Percentiles rank a stretch among this genome's conserved stretches.
phyloP scores from a whole-genome alignment of 1,140 invertebrate species.

The Drosophila truncata region DNA sequence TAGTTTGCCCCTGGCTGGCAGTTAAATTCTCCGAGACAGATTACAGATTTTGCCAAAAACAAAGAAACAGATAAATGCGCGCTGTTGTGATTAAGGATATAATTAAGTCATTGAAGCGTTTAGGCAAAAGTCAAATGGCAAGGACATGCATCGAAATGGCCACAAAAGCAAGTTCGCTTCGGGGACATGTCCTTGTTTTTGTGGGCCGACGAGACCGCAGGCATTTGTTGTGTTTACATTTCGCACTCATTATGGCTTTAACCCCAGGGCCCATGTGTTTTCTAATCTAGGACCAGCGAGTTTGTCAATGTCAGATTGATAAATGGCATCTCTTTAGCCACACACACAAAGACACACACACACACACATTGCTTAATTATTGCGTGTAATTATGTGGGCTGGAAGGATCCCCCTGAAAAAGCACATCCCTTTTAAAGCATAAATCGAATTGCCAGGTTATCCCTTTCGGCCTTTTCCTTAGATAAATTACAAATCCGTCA shows the following conservation, averaged over 20 bases:
- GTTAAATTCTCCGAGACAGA: constrained; percentile 65
- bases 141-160: constrained; percentile 23
- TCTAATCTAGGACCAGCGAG: constrained; percentile 39
- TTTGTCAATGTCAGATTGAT: constrained; percentile 60
- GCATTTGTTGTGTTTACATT: constrained; percentile 50
- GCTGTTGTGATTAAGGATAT: constrained; percentile 59
- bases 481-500: constrained; percentile 8
- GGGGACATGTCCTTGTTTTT: constrained; percentile 43
- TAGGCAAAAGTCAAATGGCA: constrained; percentile 54
- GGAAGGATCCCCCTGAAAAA: background rate
- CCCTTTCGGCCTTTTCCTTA: background rate
- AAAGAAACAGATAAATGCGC: constrained; percentile 32
- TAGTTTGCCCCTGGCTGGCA: constrained; percentile 65
- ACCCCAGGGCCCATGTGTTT: constrained; percentile 15
- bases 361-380: constrained; percentile 39
- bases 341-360: constrained; percentile 15
- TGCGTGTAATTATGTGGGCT: constrained; percentile 30
- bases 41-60: constrained; percentile 44
- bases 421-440: constrained; percentile 15
- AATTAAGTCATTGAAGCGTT: constrained; percentile 71
- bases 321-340: constrained; percentile 46
- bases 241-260: constrained; percentile 39
- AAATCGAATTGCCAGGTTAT: constrained; percentile 25
- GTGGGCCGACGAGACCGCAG: constrained; percentile 10
- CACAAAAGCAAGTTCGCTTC: constrained; percentile 37